Evolutionary conservation across 2,888 invertebrate species (phyloP).

Genomic region (Imbricaverruca yamaguchii): DNA sequence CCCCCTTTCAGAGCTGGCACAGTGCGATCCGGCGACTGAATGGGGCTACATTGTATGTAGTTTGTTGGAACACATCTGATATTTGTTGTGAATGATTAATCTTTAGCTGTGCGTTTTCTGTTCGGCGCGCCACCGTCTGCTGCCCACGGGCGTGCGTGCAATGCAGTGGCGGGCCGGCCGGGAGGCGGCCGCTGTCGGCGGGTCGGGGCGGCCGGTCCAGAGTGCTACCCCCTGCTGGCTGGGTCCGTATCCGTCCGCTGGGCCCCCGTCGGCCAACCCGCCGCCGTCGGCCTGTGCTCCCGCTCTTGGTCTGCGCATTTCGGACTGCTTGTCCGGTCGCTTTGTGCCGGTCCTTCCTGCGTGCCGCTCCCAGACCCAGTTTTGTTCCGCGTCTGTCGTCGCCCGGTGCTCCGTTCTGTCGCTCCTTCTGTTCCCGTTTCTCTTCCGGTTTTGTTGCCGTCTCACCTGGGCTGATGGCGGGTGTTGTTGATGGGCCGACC

Average conservation of each 20-base stretch:
- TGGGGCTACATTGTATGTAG: background rate
- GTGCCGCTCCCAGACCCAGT: too few species aligned
- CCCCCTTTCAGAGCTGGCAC: too few species aligned
- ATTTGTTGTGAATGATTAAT: constrained; percentile 17
- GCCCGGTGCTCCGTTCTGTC: too few species aligned
- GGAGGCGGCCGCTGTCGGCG: background rate
- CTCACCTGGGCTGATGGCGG: too few species aligned
- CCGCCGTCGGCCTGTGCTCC: background rate
- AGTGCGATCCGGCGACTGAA: background rate
- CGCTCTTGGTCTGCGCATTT: background rate
- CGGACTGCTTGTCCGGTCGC: background rate
- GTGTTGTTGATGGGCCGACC: too few species aligned
- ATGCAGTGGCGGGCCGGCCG: background rate
- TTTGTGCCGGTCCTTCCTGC: background rate
- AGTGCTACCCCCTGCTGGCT: background rate
- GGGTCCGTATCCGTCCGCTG: background rate
- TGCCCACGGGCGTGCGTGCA: background rate
- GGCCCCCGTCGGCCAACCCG: background rate
- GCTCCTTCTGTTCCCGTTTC: too few species aligned
- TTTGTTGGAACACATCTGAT: constrained; percentile 16
- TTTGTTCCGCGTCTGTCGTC: too few species aligned
- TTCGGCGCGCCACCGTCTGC: background rate
- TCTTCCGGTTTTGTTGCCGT: too few species aligned
- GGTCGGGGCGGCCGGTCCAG: background rate
- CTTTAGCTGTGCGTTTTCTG: constrained; percentile 15